Evolutionary conservation across 2,888 invertebrate genomes (phyloP), one percentile per base, ranked within the genome.

Genomic region (Heliconius charithonia): DNA sequence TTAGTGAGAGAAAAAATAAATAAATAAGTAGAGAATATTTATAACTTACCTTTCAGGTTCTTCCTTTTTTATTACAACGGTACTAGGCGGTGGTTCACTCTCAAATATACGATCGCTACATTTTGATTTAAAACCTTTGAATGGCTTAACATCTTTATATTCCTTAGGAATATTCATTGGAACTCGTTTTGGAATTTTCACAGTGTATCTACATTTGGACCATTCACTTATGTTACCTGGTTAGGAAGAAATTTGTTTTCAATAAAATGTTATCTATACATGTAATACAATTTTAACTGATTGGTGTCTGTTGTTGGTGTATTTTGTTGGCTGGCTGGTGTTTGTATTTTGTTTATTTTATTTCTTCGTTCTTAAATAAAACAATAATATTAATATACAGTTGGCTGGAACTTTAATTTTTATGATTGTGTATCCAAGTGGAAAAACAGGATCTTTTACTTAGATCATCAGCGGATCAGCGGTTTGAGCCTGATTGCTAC

Each of bases 151-250:
- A 0, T 92, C 93, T 83, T 96, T 95, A 27, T 97, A 93, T 0
- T 95, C 94, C 0, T 91, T 85, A 0, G 98, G 97, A 25, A 99
- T 90, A 83, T 92, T 94, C 88, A 98, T 97, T 12, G 96, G 91
- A 10, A 87, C 94, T 79, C 99, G 95, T 81, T 96, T 94, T 0
- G 99, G 99, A 66, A 96, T 96, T 84, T 96, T 96, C 0, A 96
- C 96, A 7, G 96, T 89, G 85, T 96, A 96, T 77, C 96, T 95
- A 90, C 99, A 99, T 90, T 98, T 98, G 0, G 98, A 97, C 98
- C 98, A 99, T 88, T 98, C 99, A 19, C 97, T 97, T 56, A 98
- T 85, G 87, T 97, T 95, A 45, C 96, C 96, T 90, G 63, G 25
- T 76, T 73, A 41, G n/a, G 56, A n/a, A 66, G 37, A 76, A 41